These are phyloP conservation scores for Mesorhabditis belari DNA, from an alignment of 2,888 invertebrate genomes.

Conservation along the genomic window DNA sequence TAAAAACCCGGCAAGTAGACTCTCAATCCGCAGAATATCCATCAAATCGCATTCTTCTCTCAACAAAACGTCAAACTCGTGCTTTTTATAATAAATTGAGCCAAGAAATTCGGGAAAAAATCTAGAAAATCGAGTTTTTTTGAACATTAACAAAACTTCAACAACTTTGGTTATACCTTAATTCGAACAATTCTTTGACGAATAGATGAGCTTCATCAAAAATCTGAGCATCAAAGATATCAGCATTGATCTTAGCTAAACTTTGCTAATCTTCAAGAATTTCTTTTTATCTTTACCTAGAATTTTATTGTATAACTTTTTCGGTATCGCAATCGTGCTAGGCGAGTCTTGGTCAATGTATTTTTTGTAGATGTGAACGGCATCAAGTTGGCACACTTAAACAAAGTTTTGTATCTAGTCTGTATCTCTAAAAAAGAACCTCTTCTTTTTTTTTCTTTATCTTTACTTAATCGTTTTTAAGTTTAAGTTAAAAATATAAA, in stretches of 20 bases:
- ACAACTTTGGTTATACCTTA: conserved; percentile 4
- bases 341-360: conserved; percentile 69
- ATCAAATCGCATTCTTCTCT: conserved; percentile 10
- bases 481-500: no score
- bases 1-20: conserved; percentile 17
- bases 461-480: not conserved
- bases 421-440: no score
- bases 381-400: conserved; percentile 54
- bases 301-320: conserved; percentile 54
- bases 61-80: conserved; percentile 74
- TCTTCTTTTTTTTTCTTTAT: no score
- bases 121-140: conserved; percentile 53
- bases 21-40: conserved; percentile 19
- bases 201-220: conserved; percentile 28
- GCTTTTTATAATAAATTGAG: conserved; percentile 81
- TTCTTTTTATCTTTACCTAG: conserved; percentile 46
- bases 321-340: conserved; percentile 56
- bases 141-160: not conserved
- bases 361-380: conserved; percentile 70
- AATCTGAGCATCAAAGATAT: conserved; percentile 7
- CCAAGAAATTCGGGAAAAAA: conserved; percentile 73
- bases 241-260: conserved; percentile 9
- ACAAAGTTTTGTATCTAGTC: not conserved
- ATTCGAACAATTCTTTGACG: conserved; percentile 23
- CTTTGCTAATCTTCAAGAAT: not conserved